Evolutionary conservation across 2,888 invertebrate species (phyloP), one percentile per base, ranked within the genome.

Genomic region (Atethmia centrago): DNA sequence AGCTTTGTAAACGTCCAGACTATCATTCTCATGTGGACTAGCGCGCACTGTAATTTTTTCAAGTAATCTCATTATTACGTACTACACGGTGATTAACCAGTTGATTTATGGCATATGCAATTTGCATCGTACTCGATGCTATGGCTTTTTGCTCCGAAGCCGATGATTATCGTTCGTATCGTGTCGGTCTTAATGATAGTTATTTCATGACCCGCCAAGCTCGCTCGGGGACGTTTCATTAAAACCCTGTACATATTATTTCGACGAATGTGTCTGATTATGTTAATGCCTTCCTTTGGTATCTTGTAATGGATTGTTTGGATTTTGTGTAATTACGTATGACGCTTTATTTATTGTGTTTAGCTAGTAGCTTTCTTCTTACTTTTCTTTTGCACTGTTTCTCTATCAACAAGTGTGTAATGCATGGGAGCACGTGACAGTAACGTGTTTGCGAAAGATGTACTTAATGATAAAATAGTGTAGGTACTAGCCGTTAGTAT

Each of bases 121-220:
- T 96, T 96, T 95, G 93, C 95, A 95, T 95, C 95, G 91, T 90
- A 92, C 91, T 91, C 91, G 92, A 93, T 93, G 93, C 92, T 91
- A 93, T 94, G 92, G 94, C 94, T 96, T 95, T 95, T 95, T 95
- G 93, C 95, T 89, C 74, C 91, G 92, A 85, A 93, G 90, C 91
- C 93, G 94, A 95, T 95, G 93, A 95, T 95, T 95, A 96, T 95
- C 95, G 94, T 94, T 93, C 94, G 94, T 95, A 95, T 95, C 95
- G 96, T 94, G 95, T 95, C 94, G 94, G 92, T 88, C 91, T 93
- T 96, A 96, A 96, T 96, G 94, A 95, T 95, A 94, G 95, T 96
- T 93, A 95, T 95, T 95, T 95, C 94, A 94, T 94, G 95, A 95
- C 93, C 94, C 94, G 94, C 91, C 94, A 93, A 90, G 92, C 94